Evolutionary conservation across 2,113 vertebrate species (phyloP), one percentile per base, ranked within the genome.

Genomic region (Cyanistes caeruleus): DNA sequence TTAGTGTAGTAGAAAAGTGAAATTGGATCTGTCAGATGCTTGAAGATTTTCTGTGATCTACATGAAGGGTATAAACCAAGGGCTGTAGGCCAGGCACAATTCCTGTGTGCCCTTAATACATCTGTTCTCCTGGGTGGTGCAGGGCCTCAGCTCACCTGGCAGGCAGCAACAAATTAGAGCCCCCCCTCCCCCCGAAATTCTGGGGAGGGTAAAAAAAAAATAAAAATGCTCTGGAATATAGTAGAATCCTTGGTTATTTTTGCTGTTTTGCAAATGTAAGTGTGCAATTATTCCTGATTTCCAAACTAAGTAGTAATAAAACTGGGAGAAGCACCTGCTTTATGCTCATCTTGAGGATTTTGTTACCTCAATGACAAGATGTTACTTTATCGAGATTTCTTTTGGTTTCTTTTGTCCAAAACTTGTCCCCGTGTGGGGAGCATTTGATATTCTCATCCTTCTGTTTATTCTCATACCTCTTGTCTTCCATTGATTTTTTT

Each of bases 11-110:
- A 84, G 39, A 53, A 44, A 93, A 67, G 27, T 58, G 30, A 74
- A 86, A 53, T 23, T 49, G 13, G 8, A 2, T 86, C 35, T 76
- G 37, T 73, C 0, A 0, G 28, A 23, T 31, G 4, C 30, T 15
- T 5, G 5, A 30, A 58, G 39, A 21, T 65, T 70, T 73, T 81
- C 20, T 43, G 28, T 84, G 27, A 21, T 20, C 10, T 43, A 2
- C 9, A 3, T 51, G 81, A 85, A 49, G 0, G 0, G 0, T 22
- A 9, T 28, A 52, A 86, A 48, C 12, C 0, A 0, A 33, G 41
- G 27, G 39, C 33, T 77, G 39, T 33, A 15, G 33, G 46, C 46
- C 63, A 68, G 63, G 27, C 33, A 44, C 53, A 27, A 52, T 77
- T 84, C 49, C 72, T 7, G 0, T 35, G 49, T 80, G 59, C 22